Evolutionary conservation across 1,140 invertebrate species (phyloP).

Genomic region (Drosophila subpulchrella): DNA sequence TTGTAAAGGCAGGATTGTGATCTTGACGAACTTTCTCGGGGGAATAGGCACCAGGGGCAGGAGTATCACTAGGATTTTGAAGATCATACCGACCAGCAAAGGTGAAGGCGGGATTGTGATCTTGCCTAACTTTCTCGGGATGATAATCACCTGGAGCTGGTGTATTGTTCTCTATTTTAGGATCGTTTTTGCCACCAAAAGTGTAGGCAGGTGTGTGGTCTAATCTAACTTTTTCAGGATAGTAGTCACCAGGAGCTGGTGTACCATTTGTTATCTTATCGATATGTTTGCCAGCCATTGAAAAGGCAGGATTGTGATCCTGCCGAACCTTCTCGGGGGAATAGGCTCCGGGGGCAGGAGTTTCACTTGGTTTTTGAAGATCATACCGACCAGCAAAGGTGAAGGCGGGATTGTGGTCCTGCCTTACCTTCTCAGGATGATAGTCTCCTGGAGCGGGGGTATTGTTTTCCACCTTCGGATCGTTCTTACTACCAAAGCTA

Average conservation of each 20-base stretch:
- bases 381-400: not conserved
- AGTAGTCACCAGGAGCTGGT: slow-evolving; percentile 87
- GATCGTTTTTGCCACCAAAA: slow-evolving; percentile 73
- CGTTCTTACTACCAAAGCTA: slow-evolving; percentile 83
- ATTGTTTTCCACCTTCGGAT: not conserved
- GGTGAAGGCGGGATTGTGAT: slow-evolving; percentile 85
- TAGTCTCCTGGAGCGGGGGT: slow-evolving; percentile 3
- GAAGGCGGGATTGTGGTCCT: slow-evolving; percentile 2
- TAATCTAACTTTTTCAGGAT: slow-evolving; percentile 86
- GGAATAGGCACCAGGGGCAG: slow-evolving; percentile 90
- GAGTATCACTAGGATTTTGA: slow-evolving; percentile 88
- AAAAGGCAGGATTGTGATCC: slow-evolving; percentile 84
- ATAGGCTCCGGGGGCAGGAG: slow-evolving; percentile 87
- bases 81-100: slow-evolving; percentile 85
- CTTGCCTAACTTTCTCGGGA: slow-evolving; percentile 58
- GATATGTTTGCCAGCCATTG: slow-evolving; percentile 86
- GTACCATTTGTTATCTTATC: slow-evolving; percentile 89
- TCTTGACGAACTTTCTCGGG: slow-evolving; percentile 88
- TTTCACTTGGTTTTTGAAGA: slow-evolving; percentile 80
- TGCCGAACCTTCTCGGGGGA: slow-evolving; percentile 73
- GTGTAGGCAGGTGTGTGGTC: slow-evolving; percentile 86
- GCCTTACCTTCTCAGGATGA: slow-evolving; percentile 1
- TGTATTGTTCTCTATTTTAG: not conserved
- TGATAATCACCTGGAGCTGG: slow-evolving; percentile 6
- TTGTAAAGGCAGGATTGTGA: slow-evolving; percentile 87